A percentile compares a stretch with the other conserved stretches of the same genome.
Evolutionary conservation across 2,797 vertebrate genomes (phyloP).

Genomic region (Cygnus olor): DNA sequence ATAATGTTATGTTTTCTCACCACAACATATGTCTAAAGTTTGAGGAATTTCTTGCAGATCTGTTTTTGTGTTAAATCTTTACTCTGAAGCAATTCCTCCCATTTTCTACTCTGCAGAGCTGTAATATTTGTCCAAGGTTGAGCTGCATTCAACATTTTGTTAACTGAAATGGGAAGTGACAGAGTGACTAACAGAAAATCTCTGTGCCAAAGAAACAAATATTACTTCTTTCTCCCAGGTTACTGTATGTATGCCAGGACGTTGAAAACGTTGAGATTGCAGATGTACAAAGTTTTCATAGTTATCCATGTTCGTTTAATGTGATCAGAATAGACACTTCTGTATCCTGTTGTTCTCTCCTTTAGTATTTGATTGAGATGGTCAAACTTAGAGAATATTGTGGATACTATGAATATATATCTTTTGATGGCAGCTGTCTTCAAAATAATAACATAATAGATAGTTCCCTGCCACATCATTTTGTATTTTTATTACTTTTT

Average conservation of each 20-base stretch:
- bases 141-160: constrained; percentile 81
- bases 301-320: constrained; percentile 80
- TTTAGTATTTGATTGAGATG: constrained; percentile 56
- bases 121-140: constrained; percentile 79
- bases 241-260: constrained; percentile 66
- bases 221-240: constrained; percentile 78
- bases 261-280: constrained; percentile 59
- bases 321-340: constrained; percentile 75
- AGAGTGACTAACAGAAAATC: constrained; percentile 87
- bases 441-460: constrained; percentile 17
- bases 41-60: neutral
- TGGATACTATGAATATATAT: neutral
- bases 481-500: constrained; percentile 32
- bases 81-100: constrained; percentile 50
- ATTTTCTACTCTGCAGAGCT: constrained; percentile 71
- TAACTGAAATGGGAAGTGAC: constrained; percentile 90
- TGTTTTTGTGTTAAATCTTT: constrained; percentile 40
- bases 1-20: neutral
- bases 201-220: constrained; percentile 80
- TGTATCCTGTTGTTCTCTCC: constrained; percentile 37
- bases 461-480: neutral
- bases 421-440: constrained; percentile 41
- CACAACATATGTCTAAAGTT: neutral
- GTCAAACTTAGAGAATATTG: constrained; percentile 7
- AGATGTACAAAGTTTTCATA: constrained; percentile 68